Percentiles rank a stretch among this genome's conserved stretches.
Evolutionary conservation across 2,888 invertebrate genomes (phyloP).

Genomic region (Mamestra brassicae): DNA sequence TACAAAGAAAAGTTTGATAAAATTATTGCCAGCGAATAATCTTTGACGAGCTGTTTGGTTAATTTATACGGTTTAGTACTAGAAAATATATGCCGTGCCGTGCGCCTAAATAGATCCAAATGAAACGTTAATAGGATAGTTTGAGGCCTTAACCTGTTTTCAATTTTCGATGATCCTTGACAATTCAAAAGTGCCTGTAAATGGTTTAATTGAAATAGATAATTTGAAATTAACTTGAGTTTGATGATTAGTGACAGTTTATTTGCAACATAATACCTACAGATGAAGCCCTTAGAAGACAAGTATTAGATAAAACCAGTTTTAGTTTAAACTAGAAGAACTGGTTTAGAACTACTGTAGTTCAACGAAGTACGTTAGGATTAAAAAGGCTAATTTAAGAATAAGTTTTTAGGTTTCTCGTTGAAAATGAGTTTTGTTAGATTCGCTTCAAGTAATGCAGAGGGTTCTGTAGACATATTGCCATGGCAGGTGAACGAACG

Average conservation of each 20-base stretch:
- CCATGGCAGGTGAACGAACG: not conserved
- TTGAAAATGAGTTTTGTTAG: not conserved
- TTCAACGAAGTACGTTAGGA: not conserved
- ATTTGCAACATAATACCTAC: not conserved
- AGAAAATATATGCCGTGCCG: not conserved
- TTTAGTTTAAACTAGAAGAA: not conserved
- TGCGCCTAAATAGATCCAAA: not conserved
- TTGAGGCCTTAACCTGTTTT: not conserved
- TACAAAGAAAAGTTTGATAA: slow-evolving; percentile 59
- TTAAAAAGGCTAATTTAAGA: not conserved
- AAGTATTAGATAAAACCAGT: not conserved
- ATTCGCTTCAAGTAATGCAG: not conserved
- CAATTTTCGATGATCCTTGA: not conserved
- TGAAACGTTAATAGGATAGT: not conserved
- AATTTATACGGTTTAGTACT: not conserved
- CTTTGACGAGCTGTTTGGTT: not conserved
- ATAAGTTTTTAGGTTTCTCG: not conserved
- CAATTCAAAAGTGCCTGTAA: too few species aligned
- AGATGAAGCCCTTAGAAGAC: not conserved
- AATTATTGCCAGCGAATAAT: slow-evolving; percentile 4
- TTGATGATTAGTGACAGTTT: not conserved
- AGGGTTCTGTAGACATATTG: not conserved
- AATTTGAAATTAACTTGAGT: too few species aligned
- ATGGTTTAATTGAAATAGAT: too few species aligned
- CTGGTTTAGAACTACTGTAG: not conserved